Evolutionary conservation across 2,113 vertebrate species (phyloP).

Genomic region (Pseudopodoces humilis): DNA sequence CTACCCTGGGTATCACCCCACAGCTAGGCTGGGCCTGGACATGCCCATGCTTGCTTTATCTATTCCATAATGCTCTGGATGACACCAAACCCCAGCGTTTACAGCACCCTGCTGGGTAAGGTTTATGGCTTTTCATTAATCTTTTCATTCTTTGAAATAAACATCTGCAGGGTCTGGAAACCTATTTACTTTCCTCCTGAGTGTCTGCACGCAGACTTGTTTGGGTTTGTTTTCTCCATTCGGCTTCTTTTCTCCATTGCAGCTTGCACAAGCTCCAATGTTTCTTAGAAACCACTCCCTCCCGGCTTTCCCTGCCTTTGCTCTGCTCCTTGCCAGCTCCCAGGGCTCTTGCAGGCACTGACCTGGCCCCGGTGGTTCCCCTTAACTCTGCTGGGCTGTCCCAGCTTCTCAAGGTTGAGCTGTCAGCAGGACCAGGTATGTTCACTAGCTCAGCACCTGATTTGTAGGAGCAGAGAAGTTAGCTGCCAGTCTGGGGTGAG

Average conservation of each 20-base stretch:
- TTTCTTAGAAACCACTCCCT: background rate
- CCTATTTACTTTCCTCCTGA: background rate
- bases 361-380: background rate
- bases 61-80: background rate
- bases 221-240: background rate
- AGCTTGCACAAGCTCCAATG: background rate
- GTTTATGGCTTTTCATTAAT: constrained; percentile 1
- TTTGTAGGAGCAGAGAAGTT: background rate
- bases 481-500: fast-evolving
- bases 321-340: background rate
- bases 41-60: background rate
- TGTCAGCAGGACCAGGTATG: background rate
- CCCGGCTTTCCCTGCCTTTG: background rate
- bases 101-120: fast-evolving
- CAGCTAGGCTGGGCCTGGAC: background rate
- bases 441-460: background rate
- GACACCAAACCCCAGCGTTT: background rate
- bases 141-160: constrained; percentile 11
- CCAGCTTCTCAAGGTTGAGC: background rate
- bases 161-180: background rate
- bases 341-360: background rate
- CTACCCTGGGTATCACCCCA: background rate
- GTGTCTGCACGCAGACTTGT: background rate
- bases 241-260: background rate
- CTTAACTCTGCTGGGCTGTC: background rate